Evolutionary conservation across 2,888 invertebrate genomes (phyloP), one percentile per base, ranked within the genome.

Genomic region (Anaspis maculata): DNA sequence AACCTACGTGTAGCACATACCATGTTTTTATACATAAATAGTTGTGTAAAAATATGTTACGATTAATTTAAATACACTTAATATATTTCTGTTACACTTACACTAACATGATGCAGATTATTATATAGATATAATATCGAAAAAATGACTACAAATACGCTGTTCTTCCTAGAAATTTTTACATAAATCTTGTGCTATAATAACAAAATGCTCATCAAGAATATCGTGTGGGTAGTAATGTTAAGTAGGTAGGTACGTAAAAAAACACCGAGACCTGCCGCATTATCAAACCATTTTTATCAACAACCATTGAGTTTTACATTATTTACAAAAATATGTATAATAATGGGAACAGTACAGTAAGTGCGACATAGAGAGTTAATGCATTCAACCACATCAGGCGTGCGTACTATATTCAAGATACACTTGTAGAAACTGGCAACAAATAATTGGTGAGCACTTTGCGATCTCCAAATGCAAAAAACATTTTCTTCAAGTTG

Each of bases 11-110:
- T 36, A 39, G 36, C 31, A 39, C 9, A 32, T 39, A 37, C 35
- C 38, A 43, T 48, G 42, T 37, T 49, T n/a, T 50, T 50, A 46
- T 53, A 51, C 50, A 50, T 48, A 51, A 49, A 50, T 46, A 53
- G 47, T 49, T 48, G 53, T 53, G 53, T 53, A 53, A 53, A 53
- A 53, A 53, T 53, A 53, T 53, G 51, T 49, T 43, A 49, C 48
- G 50, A 49, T 49, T 48, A 51, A 51, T 51, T 49, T 49, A 49
- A 51, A 49, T 48, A 51, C 51, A 51, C 45, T 39, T 43, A 46
- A 40, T 39, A 44, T 46, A 41, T 44, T 45, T 41, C 41, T 41
- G 41, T 41, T 41, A 48, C 43, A 43, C 43, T 36, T 44, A 50
- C 37, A 35, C 42, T 45, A 48, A 42, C 19, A 34, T n/a, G n/a